Evolutionary conservation across 1,140 invertebrate genomes (phyloP).

Genomic region (Cyphomyrmex costatus): DNA sequence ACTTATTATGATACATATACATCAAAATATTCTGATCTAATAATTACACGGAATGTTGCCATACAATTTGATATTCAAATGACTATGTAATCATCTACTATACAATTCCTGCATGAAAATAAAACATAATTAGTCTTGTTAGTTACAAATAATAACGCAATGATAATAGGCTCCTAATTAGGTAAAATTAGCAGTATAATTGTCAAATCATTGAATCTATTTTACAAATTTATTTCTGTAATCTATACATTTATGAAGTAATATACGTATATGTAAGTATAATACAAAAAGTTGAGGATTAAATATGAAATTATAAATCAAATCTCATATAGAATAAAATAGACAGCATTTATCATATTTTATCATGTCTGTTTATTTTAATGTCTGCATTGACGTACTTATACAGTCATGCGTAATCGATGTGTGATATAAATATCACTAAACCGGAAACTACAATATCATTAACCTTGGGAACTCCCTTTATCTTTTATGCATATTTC

Average conservation of each 20-base stretch:
- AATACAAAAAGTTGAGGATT: not conserved
- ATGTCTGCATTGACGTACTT: not conserved
- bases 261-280: not conserved
- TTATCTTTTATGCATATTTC: not conserved
- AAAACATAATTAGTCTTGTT: not conserved
- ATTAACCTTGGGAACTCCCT: not conserved
- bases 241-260: not conserved
- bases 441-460: conserved; percentile 29
- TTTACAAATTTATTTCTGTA: not conserved
- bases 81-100: not conserved
- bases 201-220: not conserved
- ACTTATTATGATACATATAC: not conserved
- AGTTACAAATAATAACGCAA: no score
- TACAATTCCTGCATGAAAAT: not conserved
- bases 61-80: conserved; percentile 14
- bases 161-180: not conserved
- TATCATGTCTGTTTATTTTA: not conserved
- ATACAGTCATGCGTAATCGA: not conserved
- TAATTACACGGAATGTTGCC: not conserved
- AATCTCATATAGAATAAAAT: not conserved
- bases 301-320: not conserved
- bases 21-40: not conserved
- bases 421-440: not conserved
- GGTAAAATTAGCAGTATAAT: not conserved
- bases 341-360: not conserved